Conservation (phyloP, 2,113 vertebrate genomes). For the Plestiodon gilberti region DNA sequence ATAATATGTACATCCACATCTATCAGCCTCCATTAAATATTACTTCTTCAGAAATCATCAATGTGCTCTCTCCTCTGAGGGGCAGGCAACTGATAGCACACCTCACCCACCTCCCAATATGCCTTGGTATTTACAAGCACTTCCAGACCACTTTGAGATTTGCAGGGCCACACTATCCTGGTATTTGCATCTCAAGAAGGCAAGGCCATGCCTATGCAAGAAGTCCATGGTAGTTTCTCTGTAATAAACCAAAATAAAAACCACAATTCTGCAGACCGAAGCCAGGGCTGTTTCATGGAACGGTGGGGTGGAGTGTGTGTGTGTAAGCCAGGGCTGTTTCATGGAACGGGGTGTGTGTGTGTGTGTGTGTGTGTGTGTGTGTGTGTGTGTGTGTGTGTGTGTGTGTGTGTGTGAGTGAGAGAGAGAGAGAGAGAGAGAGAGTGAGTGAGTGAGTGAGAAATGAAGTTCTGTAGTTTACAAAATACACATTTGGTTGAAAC, state of each 20-base stretch:
- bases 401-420: too few relatives aligned
- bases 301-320: too few relatives aligned
- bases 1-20: background rate
- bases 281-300: too few relatives aligned
- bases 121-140: background rate
- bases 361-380: too few relatives aligned
- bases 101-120: background rate
- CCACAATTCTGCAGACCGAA: too few relatives aligned
- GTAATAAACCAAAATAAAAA: too few relatives aligned
- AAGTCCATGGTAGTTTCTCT: background rate
- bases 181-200: rapidly evolving
- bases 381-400: too few relatives aligned
- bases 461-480: background rate
- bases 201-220: rapidly evolving
- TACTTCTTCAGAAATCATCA: background rate
- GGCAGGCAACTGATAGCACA: background rate
- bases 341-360: too few relatives aligned
- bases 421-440: background rate
- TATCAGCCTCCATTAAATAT: background rate
- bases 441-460: too few relatives aligned
- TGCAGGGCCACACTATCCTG: background rate
- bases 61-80: background rate
- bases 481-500: background rate
- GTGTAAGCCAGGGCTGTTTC: too few relatives aligned
- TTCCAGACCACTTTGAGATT: background rate